Percentiles rank a stretch among this genome's conserved stretches.
Evolutionary conservation across 2,888 invertebrate genomes (phyloP).

Genomic region (Lochmaea crataegi): DNA sequence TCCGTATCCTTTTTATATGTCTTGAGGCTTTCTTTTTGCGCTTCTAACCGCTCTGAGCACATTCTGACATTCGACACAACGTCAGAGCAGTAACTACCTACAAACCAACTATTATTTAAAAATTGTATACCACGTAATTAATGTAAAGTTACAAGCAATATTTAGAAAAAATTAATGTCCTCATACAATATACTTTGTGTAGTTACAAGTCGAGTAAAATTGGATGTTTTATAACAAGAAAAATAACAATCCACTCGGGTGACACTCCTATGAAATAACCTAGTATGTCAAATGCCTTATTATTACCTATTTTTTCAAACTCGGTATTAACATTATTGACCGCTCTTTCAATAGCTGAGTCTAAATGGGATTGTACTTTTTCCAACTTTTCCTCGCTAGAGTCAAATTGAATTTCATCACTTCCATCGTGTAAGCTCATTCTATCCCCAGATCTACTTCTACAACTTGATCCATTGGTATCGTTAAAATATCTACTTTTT

Average conservation of each 20-base stretch:
- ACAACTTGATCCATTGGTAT: neutral
- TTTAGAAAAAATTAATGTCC: neutral
- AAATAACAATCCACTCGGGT: too few species aligned
- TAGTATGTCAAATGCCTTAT: neutral
- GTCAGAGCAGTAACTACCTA: slow-evolving; percentile 55
- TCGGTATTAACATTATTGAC: slow-evolving; percentile 52
- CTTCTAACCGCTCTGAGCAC: slow-evolving; percentile 63
- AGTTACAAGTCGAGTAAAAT: too few species aligned
- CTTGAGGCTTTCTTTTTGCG: slow-evolving; percentile 67
- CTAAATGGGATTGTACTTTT: slow-evolving; percentile 44
- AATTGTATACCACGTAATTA: too few species aligned
- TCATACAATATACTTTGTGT: too few species aligned
- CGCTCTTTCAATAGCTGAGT: slow-evolving; percentile 52
- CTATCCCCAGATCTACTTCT: slow-evolving; percentile 1
- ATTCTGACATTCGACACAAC: slow-evolving; percentile 55
- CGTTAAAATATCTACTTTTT: slow-evolving; percentile 9
- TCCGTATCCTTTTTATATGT: slow-evolving; percentile 66
- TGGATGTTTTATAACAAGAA: too few species aligned
- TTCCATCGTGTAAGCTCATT: neutral
- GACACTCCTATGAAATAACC: neutral
- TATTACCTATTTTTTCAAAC: slow-evolving; percentile 53
- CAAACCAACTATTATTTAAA: too few species aligned
- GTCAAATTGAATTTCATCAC: slow-evolving; percentile 23
- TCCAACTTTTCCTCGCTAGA: slow-evolving; percentile 41
- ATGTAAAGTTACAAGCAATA: neutral